Percentiles rank a stretch among this genome's conserved stretches.
phyloP scores from a whole-genome alignment of 2,888 invertebrate species.

The Himalopsyche anomala region DNA sequence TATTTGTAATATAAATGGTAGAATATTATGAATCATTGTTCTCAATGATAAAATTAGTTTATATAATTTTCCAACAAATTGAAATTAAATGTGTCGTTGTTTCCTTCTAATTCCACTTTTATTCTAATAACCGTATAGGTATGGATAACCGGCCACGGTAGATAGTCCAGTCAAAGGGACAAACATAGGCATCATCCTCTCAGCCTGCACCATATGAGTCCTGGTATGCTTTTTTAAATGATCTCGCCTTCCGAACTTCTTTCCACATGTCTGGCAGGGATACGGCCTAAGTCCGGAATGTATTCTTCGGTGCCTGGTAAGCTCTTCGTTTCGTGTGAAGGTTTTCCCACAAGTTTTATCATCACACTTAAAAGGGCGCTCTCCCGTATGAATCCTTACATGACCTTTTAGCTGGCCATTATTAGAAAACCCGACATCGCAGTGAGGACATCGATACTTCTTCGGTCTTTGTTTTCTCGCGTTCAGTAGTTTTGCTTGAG shows the following conservation, averaged over 20 bases:
- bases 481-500: conserved; percentile 81
- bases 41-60: no score
- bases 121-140: conserved; percentile 77
- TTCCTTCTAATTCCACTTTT: neutral
- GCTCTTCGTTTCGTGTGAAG: conserved; percentile 93
- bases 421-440: conserved; percentile 94
- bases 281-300: conserved; percentile 92
- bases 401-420: conserved; percentile 95
- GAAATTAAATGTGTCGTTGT: no score
- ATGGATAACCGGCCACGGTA: conserved; percentile 73
- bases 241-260: conserved; percentile 94
- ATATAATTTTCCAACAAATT: no score
- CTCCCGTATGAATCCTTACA: conserved; percentile 93
- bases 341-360: conserved; percentile 91
- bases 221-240: conserved; percentile 95
- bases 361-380: conserved; percentile 92
- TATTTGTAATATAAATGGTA: no score
- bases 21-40: no score
- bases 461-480: conserved; percentile 89
- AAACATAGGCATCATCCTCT: conserved; percentile 79
- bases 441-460: conserved; percentile 93
- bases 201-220: conserved; percentile 84
- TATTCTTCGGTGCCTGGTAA: conserved; percentile 93
- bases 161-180: conserved; percentile 78
- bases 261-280: conserved; percentile 91